Conservation (phyloP, 2,888 invertebrate genomes). For the Capitulum mitella region DNA sequence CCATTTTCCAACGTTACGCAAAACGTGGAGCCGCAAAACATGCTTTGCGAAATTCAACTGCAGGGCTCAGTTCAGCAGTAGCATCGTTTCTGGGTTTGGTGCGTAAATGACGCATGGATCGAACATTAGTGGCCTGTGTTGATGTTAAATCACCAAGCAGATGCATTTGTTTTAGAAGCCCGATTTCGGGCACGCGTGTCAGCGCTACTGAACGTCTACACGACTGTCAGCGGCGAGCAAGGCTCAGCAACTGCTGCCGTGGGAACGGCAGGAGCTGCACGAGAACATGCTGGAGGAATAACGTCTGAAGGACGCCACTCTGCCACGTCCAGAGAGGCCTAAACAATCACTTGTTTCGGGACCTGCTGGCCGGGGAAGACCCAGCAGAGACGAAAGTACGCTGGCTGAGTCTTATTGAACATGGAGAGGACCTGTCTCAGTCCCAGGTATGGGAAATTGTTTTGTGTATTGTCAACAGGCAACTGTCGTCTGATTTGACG, state of each 20-base stretch:
- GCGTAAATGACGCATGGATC: too few species aligned
- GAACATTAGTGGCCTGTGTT: not conserved
- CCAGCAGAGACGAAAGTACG: not conserved
- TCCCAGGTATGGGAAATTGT: not conserved
- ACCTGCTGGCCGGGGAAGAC: not conserved
- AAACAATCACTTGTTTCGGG: not conserved
- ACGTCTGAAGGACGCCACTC: not conserved
- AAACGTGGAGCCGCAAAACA: too few species aligned
- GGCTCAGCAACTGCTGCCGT: constrained; percentile 6
- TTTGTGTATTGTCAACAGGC: not conserved
- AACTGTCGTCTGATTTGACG: not conserved
- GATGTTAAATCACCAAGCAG: too few species aligned
- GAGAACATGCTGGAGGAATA: not conserved
- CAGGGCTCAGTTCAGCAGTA: too few species aligned
- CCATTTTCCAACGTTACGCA: too few species aligned
- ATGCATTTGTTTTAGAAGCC: not conserved
- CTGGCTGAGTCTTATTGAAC: not conserved
- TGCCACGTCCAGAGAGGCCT: not conserved
- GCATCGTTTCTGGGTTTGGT: too few species aligned
- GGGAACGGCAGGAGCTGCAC: not conserved
- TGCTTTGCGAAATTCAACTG: too few species aligned
- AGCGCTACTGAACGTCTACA: not conserved
- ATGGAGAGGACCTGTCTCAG: not conserved
- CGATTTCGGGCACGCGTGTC: not conserved
- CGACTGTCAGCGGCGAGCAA: not conserved